Percentiles rank a stretch among this genome's conserved stretches.
Evolutionary conservation across 1,140 invertebrate species (phyloP).

Genomic region (Lysiphlebus fabarum): DNA sequence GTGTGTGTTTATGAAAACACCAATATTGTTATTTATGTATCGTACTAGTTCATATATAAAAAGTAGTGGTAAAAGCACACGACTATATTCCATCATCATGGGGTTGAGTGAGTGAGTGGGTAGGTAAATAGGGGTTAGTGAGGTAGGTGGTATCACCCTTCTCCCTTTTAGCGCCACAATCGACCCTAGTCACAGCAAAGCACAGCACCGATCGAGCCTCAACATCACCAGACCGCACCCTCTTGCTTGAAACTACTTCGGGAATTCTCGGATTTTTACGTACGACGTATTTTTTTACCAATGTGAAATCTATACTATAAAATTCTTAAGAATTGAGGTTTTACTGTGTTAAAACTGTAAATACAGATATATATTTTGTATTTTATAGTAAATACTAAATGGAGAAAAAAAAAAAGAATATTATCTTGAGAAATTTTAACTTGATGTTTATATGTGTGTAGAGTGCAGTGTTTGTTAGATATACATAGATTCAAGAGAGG

Average conservation of each 20-base stretch:
- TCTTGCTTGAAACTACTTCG: not conserved
- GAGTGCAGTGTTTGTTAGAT: too few species aligned
- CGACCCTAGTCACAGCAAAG: not conserved
- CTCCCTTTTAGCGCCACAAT: not conserved
- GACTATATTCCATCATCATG: constrained; percentile 7
- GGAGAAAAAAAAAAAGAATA: too few species aligned
- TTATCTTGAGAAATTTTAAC: too few species aligned
- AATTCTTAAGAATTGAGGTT: not conserved
- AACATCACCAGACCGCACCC: not conserved
- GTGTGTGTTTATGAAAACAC: constrained; percentile 51
- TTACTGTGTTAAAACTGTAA: too few species aligned
- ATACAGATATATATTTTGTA: too few species aligned
- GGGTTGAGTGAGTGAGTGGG: not conserved
- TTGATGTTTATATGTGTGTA: too few species aligned
- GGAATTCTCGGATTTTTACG: constrained; percentile 13
- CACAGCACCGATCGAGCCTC: not conserved
- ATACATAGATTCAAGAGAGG: not conserved
- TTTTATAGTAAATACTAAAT: too few species aligned
- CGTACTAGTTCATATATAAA: constrained; percentile 31
- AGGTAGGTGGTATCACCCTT: not conserved
- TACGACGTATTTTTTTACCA: too few species aligned
- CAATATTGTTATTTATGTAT: constrained; percentile 55
- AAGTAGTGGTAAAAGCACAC: constrained; percentile 6
- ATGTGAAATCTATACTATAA: too few species aligned
- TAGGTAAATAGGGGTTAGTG: too few species aligned